Percentiles rank a stretch among this genome's conserved stretches.
Evolutionary conservation across 2,797 vertebrate species (phyloP).

Genomic region (Epinephelus malabaricus): DNA sequence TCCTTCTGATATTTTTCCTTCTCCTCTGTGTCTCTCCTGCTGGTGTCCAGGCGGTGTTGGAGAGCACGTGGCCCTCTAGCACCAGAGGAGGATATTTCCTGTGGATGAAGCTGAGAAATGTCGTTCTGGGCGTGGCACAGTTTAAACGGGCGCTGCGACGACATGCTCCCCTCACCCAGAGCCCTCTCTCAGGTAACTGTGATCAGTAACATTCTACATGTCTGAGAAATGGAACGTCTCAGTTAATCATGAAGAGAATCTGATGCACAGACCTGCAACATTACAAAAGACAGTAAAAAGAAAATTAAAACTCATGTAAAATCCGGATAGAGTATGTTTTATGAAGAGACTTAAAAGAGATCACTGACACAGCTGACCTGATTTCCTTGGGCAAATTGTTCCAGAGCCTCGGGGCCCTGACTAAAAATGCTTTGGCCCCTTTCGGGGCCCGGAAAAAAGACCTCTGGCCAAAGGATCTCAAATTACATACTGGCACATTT

Average conservation of each 20-base stretch:
- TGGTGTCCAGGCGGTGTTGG: slow-evolving; percentile 92
- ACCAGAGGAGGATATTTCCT: slow-evolving; percentile 97
- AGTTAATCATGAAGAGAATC: background rate
- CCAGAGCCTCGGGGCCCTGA: too few relatives aligned
- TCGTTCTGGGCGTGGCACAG: slow-evolving; percentile 94
- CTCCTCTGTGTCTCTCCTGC: background rate
- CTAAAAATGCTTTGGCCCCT: too few relatives aligned
- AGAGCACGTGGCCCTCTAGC: slow-evolving; percentile 98
- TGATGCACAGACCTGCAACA: background rate
- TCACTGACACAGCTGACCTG: too few relatives aligned
- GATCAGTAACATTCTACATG: background rate
- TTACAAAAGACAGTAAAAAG: too few relatives aligned
- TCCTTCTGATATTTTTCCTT: background rate
- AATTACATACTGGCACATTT: too few relatives aligned
- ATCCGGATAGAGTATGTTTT: too few relatives aligned
- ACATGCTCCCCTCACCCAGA: slow-evolving; percentile 83
- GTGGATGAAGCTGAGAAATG: slow-evolving; percentile 98
- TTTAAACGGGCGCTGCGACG: slow-evolving; percentile 94
- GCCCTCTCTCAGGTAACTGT: slow-evolving; percentile 89
- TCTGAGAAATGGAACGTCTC: background rate
- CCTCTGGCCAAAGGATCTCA: too few relatives aligned
- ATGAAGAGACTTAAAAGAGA: too few relatives aligned
- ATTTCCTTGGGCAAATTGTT: too few relatives aligned
- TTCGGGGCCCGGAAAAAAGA: too few relatives aligned
- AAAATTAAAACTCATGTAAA: too few relatives aligned